Conservation (phyloP, 2,113 vertebrate genomes). For the Panthera tigris region DNA sequence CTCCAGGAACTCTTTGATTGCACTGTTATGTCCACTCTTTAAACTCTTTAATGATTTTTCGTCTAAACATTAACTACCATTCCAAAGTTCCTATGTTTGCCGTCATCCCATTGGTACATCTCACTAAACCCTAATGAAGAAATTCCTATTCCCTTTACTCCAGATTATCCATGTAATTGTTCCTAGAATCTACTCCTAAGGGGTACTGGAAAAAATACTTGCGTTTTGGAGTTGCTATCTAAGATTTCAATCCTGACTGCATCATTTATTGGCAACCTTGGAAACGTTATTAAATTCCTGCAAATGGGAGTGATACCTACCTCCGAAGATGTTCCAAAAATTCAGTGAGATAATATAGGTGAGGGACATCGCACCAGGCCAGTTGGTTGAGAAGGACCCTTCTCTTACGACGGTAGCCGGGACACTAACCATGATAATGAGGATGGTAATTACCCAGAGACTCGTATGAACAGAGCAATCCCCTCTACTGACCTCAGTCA, state of each 20-base stretch:
- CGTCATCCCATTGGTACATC: neutral
- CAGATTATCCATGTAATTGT: neutral
- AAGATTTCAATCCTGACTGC: neutral
- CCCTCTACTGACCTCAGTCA: neutral
- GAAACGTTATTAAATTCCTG: neutral
- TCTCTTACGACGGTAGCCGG: no score
- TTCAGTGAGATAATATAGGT: neutral
- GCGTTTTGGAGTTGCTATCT: neutral
- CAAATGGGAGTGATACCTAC: neutral
- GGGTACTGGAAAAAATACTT: neutral
- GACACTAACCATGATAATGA: no score
- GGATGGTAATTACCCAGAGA: neutral
- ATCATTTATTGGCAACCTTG: neutral
- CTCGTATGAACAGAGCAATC: no score
- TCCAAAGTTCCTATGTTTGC: neutral
- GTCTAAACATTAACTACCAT: neutral
- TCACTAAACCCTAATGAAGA: neutral
- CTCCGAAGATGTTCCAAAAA: neutral
- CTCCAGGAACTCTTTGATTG: neutral
- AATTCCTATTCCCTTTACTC: neutral
- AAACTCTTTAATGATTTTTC: neutral
- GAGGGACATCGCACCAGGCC: neutral
- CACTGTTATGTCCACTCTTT: neutral
- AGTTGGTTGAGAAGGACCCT: neutral
- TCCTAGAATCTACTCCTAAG: neutral